phyloP scores from a whole-genome alignment of 2,797 vertebrate genomes.

The Synanceia verrucosa region DNA sequence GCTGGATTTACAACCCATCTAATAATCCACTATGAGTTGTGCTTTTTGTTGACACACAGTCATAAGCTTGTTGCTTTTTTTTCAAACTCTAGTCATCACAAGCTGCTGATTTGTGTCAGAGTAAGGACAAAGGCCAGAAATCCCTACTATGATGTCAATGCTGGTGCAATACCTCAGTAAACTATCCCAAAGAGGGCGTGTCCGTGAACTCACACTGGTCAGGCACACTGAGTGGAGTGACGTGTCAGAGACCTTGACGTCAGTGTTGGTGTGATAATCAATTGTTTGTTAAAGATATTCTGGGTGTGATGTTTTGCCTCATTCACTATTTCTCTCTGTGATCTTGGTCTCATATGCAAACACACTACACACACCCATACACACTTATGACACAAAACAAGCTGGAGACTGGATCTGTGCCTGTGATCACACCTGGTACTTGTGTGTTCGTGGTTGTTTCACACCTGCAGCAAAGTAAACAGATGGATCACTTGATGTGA shows the following conservation, averaged over 20 bases:
- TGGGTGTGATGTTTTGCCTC: slow-evolving; percentile 16
- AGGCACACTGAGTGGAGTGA: neutral
- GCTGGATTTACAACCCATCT: neutral
- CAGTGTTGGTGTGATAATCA: slow-evolving; percentile 35
- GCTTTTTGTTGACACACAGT: slow-evolving; percentile 17
- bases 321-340: slow-evolving; percentile 7
- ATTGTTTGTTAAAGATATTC: slow-evolving; percentile 47
- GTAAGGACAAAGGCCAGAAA: neutral
- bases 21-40: neutral
- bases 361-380: neutral
- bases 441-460: slow-evolving; percentile 28
- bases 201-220: neutral
- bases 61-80: neutral
- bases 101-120: slow-evolving; percentile 7
- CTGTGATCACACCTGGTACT: neutral
- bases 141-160: slow-evolving; percentile 35
- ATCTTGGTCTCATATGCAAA: slow-evolving; percentile 16
- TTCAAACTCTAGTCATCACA: neutral
- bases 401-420: slow-evolving; percentile 14
- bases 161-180: slow-evolving; percentile 15
- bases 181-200: slow-evolving; percentile 29
- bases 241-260: slow-evolving; percentile 32
- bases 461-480: slow-evolving; percentile 22
- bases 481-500: slow-evolving; percentile 8
- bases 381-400: slow-evolving; percentile 16